phyloP scores from a whole-genome alignment of 2,797 vertebrate species.

The Spea hammondii region DNA sequence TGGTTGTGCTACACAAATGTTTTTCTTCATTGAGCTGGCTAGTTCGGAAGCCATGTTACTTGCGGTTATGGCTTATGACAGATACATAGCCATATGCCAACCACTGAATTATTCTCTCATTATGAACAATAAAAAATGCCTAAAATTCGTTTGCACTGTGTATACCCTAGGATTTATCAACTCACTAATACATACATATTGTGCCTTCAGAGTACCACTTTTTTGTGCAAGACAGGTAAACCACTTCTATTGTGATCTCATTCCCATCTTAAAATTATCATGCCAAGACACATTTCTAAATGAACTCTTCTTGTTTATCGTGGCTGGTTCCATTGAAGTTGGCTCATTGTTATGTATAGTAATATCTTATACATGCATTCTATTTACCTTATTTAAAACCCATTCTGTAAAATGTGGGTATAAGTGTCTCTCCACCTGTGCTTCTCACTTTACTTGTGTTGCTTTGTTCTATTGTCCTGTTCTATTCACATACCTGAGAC shows the following conservation, averaged over 20 bases:
- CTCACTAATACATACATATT: constrained; percentile 30
- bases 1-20: constrained; percentile 39
- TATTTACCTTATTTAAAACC: constrained; percentile 18
- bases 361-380: constrained; percentile 30
- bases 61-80: constrained; percentile 43
- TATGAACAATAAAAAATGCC: constrained; percentile 17
- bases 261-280: constrained; percentile 33
- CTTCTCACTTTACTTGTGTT: constrained; percentile 39
- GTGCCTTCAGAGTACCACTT: constrained; percentile 21
- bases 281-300: constrained; percentile 35
- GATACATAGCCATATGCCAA: constrained; percentile 41
- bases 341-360: constrained; percentile 30
- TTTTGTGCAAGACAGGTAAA: constrained; percentile 20
- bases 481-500: constrained; percentile 32
- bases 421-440: constrained; percentile 39
- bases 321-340: constrained; percentile 38
- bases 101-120: constrained; percentile 33
- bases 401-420: not conserved
- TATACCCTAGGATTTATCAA: constrained; percentile 23
- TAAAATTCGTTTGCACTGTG: not conserved
- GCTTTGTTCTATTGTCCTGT: constrained; percentile 31
- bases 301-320: constrained; percentile 14
- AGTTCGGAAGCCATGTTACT: constrained; percentile 32
- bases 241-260: constrained; percentile 38
- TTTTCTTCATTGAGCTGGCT: constrained; percentile 34